A percentile compares a stretch with the other conserved stretches of the same genome.
Evolutionary conservation across 2,888 invertebrate species (phyloP).

Genomic region (Periphyllus acericola): DNA sequence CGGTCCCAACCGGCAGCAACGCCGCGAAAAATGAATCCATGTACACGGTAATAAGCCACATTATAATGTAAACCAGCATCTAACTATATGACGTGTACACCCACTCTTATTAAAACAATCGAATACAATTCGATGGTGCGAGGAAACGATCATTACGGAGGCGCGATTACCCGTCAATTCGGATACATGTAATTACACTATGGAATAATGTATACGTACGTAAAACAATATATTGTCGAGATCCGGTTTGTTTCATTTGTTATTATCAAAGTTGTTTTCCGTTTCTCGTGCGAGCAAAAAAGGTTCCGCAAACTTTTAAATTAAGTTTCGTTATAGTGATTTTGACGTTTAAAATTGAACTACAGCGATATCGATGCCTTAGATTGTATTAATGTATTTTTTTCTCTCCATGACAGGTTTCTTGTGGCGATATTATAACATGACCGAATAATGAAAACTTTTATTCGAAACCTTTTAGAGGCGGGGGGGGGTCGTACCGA

Average conservation of each 20-base stretch:
- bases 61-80: too few species aligned
- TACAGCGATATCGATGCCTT: neutral
- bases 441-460: constrained; percentile 4
- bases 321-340: constrained; percentile 31
- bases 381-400: constrained; percentile 5
- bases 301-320: constrained; percentile 15
- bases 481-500: neutral
- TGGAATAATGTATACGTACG: too few species aligned
- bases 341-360: constrained; percentile 39
- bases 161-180: too few species aligned
- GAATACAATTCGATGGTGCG: neutral
- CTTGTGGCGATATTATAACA: neutral
- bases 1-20: too few species aligned
- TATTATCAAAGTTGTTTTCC: constrained; percentile 5
- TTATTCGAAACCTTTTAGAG: neutral
- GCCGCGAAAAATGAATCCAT: too few species aligned
- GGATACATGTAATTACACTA: too few species aligned
- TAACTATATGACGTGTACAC: too few species aligned
- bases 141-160: neutral
- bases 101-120: neutral
- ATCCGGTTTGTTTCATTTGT: neutral
- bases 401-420: constrained; percentile 6
- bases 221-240: too few species aligned
- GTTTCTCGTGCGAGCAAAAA: neutral
- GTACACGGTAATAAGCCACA: too few species aligned